These are phyloP conservation scores for Drosophila punjabiensis DNA, from an alignment of 1,140 invertebrate species.

Conservation along the genomic window DNA sequence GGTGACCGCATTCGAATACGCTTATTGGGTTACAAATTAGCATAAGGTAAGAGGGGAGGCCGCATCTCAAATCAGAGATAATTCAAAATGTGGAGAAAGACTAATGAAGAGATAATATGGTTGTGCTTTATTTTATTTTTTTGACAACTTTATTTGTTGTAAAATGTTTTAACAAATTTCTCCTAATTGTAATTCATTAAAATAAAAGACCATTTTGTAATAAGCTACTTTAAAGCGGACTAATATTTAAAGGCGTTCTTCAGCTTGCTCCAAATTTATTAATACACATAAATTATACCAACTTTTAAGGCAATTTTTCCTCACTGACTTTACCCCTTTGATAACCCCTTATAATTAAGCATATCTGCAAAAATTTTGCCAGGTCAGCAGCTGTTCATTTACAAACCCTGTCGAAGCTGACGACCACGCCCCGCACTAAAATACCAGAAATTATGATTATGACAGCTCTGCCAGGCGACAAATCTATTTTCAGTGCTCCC, in stretches of 20 bases:
- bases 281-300: neutral
- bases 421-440: conserved; percentile 66
- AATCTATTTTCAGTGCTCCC: conserved; percentile 37
- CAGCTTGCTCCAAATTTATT: neutral
- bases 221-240: neutral
- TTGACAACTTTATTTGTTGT: neutral
- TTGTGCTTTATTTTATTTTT: neutral
- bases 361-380: conserved; percentile 28
- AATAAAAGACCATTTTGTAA: too few species aligned
- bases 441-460: conserved; percentile 77
- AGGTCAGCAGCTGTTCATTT: conserved; percentile 70
- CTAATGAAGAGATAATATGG: conserved; percentile 17
- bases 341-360: conserved; percentile 36
- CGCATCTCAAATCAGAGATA: conserved; percentile 9
- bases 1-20: conserved; percentile 22
- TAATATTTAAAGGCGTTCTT: neutral
- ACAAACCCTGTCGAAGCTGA: conserved; percentile 44
- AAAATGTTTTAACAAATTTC: neutral
- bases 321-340: too few species aligned
- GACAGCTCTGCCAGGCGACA: conserved; percentile 56
- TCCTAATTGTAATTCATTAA: neutral
- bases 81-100: conserved; percentile 6
- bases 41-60: conserved; percentile 15
- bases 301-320: neutral
- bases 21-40: conserved; percentile 36